phyloP scores from a whole-genome alignment of 2,888 invertebrate species.

The Hypsopygia costalis region DNA sequence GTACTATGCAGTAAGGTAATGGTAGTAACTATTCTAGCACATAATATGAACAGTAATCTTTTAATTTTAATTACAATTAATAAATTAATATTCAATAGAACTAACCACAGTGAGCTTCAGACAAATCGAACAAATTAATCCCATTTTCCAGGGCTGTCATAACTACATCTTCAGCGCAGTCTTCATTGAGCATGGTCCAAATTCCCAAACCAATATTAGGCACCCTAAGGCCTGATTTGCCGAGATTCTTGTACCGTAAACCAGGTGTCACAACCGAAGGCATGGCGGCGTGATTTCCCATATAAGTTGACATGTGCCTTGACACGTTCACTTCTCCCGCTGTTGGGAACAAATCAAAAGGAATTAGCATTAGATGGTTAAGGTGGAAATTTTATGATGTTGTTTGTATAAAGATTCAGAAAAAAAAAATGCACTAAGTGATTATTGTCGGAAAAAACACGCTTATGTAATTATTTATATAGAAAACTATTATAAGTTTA shows the following conservation, averaged over 20 bases:
- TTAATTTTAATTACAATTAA: no score
- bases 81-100: slow-evolving; percentile 21
- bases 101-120: slow-evolving; percentile 92
- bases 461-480: no score
- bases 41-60: no score
- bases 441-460: no score
- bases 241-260: slow-evolving; percentile 94
- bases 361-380: no score
- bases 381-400: no score
- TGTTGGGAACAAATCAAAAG: slow-evolving; percentile 17
- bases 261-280: slow-evolving; percentile 88
- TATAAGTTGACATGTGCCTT: slow-evolving; percentile 74
- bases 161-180: slow-evolving; percentile 94
- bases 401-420: no score
- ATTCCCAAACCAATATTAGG: slow-evolving; percentile 97
- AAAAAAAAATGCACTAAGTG: no score
- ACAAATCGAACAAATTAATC: slow-evolving; percentile 97
- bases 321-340: slow-evolving; percentile 61
- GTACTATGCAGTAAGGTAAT: no score
- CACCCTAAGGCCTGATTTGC: slow-evolving; percentile 96
- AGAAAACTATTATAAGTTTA: no score
- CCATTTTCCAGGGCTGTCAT: slow-evolving; percentile 97
- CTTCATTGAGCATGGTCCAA: slow-evolving; percentile 93
- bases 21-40: no score
- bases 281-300: slow-evolving; percentile 81